Percentiles rank a stretch among this genome's conserved stretches.
These are phyloP conservation scores for Melanerpes formicivorus DNA, from an alignment of 2,113 vertebrate species.

Conservation along the genomic window DNA sequence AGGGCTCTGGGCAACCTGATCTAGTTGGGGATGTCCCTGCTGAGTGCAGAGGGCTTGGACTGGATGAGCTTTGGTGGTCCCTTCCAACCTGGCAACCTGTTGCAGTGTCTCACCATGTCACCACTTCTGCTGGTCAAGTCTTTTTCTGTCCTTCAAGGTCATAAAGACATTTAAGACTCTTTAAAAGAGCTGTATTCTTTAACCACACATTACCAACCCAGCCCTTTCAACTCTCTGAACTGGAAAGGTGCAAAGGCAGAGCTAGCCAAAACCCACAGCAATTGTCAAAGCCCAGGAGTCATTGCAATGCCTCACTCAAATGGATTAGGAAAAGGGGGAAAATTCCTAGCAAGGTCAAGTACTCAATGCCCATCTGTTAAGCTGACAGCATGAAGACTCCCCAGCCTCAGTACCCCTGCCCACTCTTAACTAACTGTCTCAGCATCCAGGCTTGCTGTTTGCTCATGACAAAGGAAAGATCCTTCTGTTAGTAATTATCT, in stretches of 20 bases:
- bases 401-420: neutral
- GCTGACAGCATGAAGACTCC: neutral
- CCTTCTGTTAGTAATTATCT: neutral
- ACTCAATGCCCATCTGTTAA: neutral
- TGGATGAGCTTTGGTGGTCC: too few relatives aligned
- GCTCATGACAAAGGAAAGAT: neutral
- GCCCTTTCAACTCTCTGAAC: neutral
- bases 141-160: neutral
- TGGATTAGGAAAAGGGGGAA: neutral
- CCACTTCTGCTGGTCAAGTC: neutral
- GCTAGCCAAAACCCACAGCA: neutral
- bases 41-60: too few relatives aligned
- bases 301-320: neutral
- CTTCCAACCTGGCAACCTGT: too few relatives aligned
- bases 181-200: neutral
- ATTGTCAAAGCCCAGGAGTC: neutral
- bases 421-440: neutral
- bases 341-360: neutral
- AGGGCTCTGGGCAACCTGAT: too few relatives aligned
- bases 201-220: neutral
- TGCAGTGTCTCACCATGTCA: too few relatives aligned
- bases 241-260: neutral
- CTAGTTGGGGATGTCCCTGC: too few relatives aligned
- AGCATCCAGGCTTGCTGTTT: neutral
- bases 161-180: neutral